Conservation (phyloP, 1,140 invertebrate species). For the Neelides sp. region DNA sequence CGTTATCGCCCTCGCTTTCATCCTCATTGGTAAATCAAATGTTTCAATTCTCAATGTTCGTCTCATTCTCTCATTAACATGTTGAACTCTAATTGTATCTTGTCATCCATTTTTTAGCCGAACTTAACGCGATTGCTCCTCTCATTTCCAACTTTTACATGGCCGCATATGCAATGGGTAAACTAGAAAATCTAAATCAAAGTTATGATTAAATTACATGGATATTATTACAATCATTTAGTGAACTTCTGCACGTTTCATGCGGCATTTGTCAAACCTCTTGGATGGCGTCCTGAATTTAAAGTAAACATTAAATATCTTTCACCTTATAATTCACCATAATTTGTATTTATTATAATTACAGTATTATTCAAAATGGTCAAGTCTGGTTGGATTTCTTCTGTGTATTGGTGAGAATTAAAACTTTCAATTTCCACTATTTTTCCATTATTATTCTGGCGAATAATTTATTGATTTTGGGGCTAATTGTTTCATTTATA, state of each 20-base stretch:
- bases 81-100: not conserved
- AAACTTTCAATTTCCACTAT: no score
- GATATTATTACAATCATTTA: conserved; percentile 35
- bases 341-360: not conserved
- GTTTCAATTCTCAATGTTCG: not conserved
- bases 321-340: not conserved
- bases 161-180: conserved; percentile 88
- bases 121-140: conserved; percentile 85
- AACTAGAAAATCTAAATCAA: conserved; percentile 35
- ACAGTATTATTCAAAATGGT: conserved; percentile 45
- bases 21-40: conserved; percentile 61
- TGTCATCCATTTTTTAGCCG: conserved; percentile 47
- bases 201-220: not conserved
- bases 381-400: conserved; percentile 41
- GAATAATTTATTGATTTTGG: conserved; percentile 45
- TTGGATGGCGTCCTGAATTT: conserved; percentile 73
- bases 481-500: no score
- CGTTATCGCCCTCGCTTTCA: conserved; percentile 71
- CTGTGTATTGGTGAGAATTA: no score
- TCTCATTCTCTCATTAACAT: not conserved
- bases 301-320: conserved; percentile 43
- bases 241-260: conserved; percentile 44
- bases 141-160: conserved; percentile 97
- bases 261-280: conserved; percentile 39
- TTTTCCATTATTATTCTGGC: no score